Percentiles rank a stretch among this genome's conserved stretches.
These are phyloP conservation scores for Gnathonemus echidnorhynchus DNA, from an alignment of 2,113 vertebrate species.

Conservation along the genomic window DNA sequence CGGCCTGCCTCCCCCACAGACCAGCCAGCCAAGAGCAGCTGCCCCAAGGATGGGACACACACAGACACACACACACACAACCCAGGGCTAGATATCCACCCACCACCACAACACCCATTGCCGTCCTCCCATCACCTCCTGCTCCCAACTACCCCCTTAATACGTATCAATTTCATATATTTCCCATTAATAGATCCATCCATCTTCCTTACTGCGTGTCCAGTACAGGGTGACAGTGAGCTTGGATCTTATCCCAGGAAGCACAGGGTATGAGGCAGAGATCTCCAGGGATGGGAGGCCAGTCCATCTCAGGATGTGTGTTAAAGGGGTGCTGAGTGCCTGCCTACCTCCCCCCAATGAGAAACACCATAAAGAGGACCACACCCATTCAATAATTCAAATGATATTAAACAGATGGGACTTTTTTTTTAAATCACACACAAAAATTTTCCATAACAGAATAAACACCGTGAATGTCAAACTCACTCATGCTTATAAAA, in stretches of 20 bases:
- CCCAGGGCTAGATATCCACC: neutral
- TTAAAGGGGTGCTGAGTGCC: neutral
- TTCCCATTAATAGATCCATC: neutral
- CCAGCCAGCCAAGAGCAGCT: slow-evolving; percentile 10
- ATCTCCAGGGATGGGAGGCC: neutral
- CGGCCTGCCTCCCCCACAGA: slow-evolving; percentile 20
- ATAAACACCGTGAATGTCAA: neutral
- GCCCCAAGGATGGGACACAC: neutral
- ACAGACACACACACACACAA: neutral
- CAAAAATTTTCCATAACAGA: neutral
- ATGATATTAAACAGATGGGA: neutral
- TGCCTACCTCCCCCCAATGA: neutral
- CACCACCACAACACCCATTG: neutral
- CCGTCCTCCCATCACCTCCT: neutral
- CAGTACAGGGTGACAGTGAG: neutral
- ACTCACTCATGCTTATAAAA: neutral
- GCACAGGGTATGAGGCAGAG: neutral
- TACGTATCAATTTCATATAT: neutral
- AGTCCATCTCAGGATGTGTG: neutral
- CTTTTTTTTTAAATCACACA: neutral
- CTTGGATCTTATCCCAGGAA: neutral
- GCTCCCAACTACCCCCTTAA: neutral
- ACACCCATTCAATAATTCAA: neutral
- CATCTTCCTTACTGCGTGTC: neutral
- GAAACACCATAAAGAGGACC: neutral